Evolutionary conservation across 2,888 invertebrate species (phyloP).

Genomic region (Zonitis immaculata): DNA sequence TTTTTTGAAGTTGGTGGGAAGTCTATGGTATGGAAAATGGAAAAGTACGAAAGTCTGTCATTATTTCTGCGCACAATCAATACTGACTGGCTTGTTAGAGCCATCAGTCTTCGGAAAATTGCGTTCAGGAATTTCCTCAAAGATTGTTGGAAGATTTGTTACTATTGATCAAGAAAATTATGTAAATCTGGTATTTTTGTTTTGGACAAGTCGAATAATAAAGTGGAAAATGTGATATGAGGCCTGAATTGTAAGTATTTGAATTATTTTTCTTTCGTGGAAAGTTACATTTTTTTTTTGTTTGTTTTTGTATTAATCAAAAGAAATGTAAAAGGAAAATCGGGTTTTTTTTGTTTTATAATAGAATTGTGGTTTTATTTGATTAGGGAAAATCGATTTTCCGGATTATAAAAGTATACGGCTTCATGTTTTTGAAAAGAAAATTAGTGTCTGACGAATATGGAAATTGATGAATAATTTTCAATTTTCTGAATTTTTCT

Average conservation of each 20-base stretch:
- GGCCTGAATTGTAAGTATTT: conserved; percentile 37
- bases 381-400: too few relatives aligned
- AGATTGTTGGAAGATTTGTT: not conserved
- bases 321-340: not conserved
- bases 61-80: conserved; percentile 41
- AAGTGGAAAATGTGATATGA: conserved; percentile 31
- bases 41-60: conserved; percentile 11
- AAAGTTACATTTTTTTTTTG: not conserved
- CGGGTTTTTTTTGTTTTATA: too few relatives aligned
- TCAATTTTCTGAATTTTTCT: not conserved
- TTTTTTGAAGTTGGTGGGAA: not conserved
- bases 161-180: not conserved
- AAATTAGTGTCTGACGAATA: too few relatives aligned
- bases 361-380: too few relatives aligned
- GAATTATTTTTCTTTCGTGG: not conserved
- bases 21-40: not conserved
- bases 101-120: conserved; percentile 31
- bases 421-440: too few relatives aligned
- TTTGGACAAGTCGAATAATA: conserved; percentile 3
- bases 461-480: too few relatives aligned
- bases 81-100: conserved; percentile 34
- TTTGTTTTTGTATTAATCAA: not conserved
- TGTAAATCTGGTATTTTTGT: not conserved
- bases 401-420: too few relatives aligned
- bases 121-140: conserved; percentile 17